Conservation (phyloP, 1,140 invertebrate genomes). For the Bombus terrestris region DNA sequence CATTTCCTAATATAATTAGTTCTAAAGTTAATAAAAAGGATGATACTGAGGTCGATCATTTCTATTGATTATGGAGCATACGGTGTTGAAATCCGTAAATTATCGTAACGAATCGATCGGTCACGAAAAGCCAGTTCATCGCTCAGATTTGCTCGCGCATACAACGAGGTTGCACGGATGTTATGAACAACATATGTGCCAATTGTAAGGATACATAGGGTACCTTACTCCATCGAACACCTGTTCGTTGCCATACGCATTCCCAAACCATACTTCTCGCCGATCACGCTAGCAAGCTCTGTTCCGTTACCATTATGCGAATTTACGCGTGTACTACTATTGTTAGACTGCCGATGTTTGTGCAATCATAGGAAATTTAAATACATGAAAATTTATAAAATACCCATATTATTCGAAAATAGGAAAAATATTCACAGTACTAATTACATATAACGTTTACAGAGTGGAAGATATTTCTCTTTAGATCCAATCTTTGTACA, state of each 20-base stretch:
- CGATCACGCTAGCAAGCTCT: neutral
- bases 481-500: too few species aligned
- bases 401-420: too few species aligned
- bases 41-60: constrained; percentile 9
- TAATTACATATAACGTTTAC: too few species aligned
- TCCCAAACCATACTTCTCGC: neutral
- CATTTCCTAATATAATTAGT: too few species aligned
- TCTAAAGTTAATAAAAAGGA: neutral
- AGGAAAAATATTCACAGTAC: too few species aligned
- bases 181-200: constrained; percentile 76
- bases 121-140: constrained; percentile 64
- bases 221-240: constrained; percentile 69
- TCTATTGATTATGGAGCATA: constrained; percentile 47
- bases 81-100: constrained; percentile 38
- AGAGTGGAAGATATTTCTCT: neutral
- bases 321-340: too few species aligned
- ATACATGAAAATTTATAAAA: too few species aligned
- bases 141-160: constrained; percentile 59
- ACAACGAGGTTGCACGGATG: constrained; percentile 69
- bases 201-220: constrained; percentile 63
- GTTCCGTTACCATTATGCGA: neutral
- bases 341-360: too few species aligned
- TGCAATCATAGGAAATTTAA: too few species aligned
- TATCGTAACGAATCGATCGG: constrained; percentile 72
- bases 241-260: constrained; percentile 61